These are phyloP conservation scores for Bucorvus abyssinicus DNA, from an alignment of 2,797 vertebrate genomes.

Conservation along the genomic window DNA sequence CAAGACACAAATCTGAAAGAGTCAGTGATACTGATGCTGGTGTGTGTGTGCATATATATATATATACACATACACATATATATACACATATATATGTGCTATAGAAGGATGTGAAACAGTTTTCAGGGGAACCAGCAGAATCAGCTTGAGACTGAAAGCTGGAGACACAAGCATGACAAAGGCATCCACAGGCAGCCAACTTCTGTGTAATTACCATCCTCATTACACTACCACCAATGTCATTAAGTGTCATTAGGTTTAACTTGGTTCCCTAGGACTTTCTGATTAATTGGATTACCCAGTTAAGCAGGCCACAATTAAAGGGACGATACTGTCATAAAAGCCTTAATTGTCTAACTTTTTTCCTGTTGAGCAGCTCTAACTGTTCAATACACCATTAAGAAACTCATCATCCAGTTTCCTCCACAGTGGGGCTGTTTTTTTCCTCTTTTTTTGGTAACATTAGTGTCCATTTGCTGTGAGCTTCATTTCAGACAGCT, in stretches of 20 bases:
- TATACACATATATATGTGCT: background rate
- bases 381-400: background rate
- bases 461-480: constrained; percentile 65
- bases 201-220: background rate
- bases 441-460: background rate
- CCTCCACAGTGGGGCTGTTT: background rate
- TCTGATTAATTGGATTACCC: constrained; percentile 47
- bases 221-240: background rate
- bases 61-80: background rate
- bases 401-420: background rate
- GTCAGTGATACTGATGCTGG: background rate
- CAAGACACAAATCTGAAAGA: background rate
- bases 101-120: background rate
- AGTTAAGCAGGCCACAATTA: constrained; percentile 40
- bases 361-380: constrained; percentile 1
- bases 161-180: background rate
- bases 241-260: constrained; percentile 33
- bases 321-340: constrained; percentile 15
- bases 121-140: background rate
- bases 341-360: constrained; percentile 13
- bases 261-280: constrained; percentile 7
- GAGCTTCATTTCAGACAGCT: background rate
- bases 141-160: background rate
- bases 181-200: background rate
- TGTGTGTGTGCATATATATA: fast-evolving